A percentile compares a stretch with the other conserved stretches of the same genome.
Evolutionary conservation across 1,140 invertebrate genomes (phyloP).

Genomic region (Sitophilus oryzae): DNA sequence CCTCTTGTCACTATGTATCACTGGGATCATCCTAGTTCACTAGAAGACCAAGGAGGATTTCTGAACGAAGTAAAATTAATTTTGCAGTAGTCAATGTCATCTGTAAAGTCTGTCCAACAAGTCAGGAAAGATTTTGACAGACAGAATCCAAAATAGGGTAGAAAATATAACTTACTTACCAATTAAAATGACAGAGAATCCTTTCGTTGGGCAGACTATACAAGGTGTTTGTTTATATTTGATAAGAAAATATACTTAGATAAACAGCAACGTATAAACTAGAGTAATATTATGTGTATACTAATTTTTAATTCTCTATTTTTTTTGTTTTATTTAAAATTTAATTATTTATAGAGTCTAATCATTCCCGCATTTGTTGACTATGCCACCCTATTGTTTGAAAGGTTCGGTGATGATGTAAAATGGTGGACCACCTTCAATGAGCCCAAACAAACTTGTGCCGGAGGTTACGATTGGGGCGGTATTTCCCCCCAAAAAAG

Average conservation of each 20-base stretch:
- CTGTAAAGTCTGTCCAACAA: background rate
- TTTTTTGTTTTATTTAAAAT: too few relatives aligned
- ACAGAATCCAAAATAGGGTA: too few relatives aligned
- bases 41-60: slow-evolving; percentile 47
- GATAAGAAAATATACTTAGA: too few relatives aligned
- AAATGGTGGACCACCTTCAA: slow-evolving; percentile 66
- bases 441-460: slow-evolving; percentile 61
- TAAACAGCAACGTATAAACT: too few relatives aligned
- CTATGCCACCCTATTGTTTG: slow-evolving; percentile 54
- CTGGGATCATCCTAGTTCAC: slow-evolving; percentile 61
- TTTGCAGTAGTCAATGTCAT: too few relatives aligned
- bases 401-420: slow-evolving; percentile 55
- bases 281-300: too few relatives aligned
- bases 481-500: slow-evolving; percentile 28
- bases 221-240: too few relatives aligned
- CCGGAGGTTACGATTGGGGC: slow-evolving; percentile 22
- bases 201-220: too few relatives aligned
- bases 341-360: background rate
- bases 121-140: too few relatives aligned
- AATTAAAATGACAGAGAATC: too few relatives aligned
- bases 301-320: too few relatives aligned
- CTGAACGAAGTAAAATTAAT: background rate
- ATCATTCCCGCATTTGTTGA: slow-evolving; percentile 54
- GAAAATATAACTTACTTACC: too few relatives aligned
- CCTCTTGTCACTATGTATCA: slow-evolving; percentile 66